Percentiles rank a stretch among this genome's conserved stretches.
These are phyloP conservation scores for Lordiphosa collinella DNA, from an alignment of 1,140 invertebrate species.

Conservation along the genomic window DNA sequence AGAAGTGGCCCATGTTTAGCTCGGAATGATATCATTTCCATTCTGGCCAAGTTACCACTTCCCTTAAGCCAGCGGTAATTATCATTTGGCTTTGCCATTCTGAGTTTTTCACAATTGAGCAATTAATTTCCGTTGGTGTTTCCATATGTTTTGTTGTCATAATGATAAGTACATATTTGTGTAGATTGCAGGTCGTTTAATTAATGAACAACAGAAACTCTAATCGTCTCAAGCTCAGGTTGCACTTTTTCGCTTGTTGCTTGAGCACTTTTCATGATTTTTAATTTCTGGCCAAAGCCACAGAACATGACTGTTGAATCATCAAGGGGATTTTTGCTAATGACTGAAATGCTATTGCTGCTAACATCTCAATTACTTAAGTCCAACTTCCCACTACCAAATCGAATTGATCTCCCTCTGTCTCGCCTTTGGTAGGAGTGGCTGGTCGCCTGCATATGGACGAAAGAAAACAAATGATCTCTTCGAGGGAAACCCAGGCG, in stretches of 20 bases:
- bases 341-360: too few relatives aligned
- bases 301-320: too few relatives aligned
- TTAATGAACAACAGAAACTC: slow-evolving; percentile 42
- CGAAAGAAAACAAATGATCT: slow-evolving; percentile 57
- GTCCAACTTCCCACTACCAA: slow-evolving; percentile 32
- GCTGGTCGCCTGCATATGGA: slow-evolving; percentile 41
- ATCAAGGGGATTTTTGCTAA: neutral
- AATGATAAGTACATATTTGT: slow-evolving; percentile 29
- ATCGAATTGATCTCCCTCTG: slow-evolving; percentile 56
- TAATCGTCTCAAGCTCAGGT: slow-evolving; percentile 52
- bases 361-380: slow-evolving; percentile 56
- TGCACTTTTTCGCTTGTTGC: slow-evolving; percentile 39
- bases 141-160: slow-evolving; percentile 30
- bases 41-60: slow-evolving; percentile 24
- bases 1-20: slow-evolving; percentile 8
- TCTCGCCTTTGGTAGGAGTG: slow-evolving; percentile 41
- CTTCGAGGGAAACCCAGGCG: slow-evolving; percentile 46
- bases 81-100: slow-evolving; percentile 39
- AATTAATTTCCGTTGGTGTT: slow-evolving; percentile 44
- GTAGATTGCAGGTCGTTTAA: slow-evolving; percentile 14
- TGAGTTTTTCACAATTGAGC: slow-evolving; percentile 43
- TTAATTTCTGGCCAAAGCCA: neutral
- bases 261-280: slow-evolving; percentile 24
- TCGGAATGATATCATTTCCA: slow-evolving; percentile 21
- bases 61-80: slow-evolving; percentile 34